phyloP scores from a whole-genome alignment of 2,888 invertebrate genomes.

The Halictus quadricinctus region DNA sequence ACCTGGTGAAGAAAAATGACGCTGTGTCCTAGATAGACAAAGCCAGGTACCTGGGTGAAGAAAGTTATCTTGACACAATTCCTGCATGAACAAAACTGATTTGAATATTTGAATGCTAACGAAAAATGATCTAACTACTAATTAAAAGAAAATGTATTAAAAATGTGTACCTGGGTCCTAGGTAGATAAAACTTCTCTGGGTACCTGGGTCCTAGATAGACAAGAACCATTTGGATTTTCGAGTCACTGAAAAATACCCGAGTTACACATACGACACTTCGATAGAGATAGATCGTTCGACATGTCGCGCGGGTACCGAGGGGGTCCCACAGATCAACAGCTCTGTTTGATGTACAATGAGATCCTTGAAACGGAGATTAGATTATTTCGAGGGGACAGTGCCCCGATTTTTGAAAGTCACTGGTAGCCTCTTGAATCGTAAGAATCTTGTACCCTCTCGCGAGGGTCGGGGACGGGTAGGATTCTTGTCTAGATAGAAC shows the following conservation, averaged over 20 bases:
- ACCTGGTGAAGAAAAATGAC: neutral
- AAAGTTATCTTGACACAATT: no score
- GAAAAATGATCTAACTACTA: neutral
- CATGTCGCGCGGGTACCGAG: neutral
- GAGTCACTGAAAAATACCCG: neutral
- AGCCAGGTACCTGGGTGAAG: no score
- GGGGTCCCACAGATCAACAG: neutral
- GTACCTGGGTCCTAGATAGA: neutral
- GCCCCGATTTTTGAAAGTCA: constrained; percentile 10
- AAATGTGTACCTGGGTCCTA: neutral
- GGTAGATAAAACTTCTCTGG: neutral
- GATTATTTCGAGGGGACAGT: constrained; percentile 1
- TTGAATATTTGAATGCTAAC: neutral
- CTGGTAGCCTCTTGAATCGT: constrained; percentile 1
- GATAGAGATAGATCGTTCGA: neutral
- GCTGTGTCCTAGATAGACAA: neutral
- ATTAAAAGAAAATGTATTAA: no score
- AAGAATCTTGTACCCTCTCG: neutral
- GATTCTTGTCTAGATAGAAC: constrained; percentile 11
- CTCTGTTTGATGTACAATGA: constrained; percentile 3
- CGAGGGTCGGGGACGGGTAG: neutral
- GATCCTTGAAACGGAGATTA: neutral
- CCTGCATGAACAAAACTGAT: no score
- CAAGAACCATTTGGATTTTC: neutral
- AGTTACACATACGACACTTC: neutral